Evolutionary conservation across 2,797 vertebrate genomes (phyloP), one percentile per base, ranked within the genome.

Genomic region (Crax fasciolata): DNA sequence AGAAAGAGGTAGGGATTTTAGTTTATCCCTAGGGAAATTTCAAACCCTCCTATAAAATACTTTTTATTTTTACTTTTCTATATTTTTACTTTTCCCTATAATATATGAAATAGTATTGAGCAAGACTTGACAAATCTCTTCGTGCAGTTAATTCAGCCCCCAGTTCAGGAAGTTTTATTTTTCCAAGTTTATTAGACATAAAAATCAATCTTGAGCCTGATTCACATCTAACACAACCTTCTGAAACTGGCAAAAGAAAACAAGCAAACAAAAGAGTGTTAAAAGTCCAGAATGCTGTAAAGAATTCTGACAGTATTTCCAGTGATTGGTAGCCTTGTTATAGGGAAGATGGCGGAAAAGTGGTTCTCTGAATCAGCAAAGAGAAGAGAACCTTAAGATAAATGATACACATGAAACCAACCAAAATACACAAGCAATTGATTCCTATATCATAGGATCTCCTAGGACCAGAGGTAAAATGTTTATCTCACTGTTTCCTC

Each of bases 21-120:
- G 25, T 90, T 77, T 83, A 65, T 75, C 85, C 58, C 66, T 25
- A 46, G 55, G 61, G 62, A 91, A 94, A 96, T 87, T 61, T 71
- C 61, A 87, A 89, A 66, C 6, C 24, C 32, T 80, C 65, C 84
- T 75, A 52, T 58, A 68, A 68, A 94, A 89, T 25, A 28, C 11
- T 67, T 75, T 82, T 84, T 63, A 58, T 11, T 84, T 82, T 66
- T 70, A n/a, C 25, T 32, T 68, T 59, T 70, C 2, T 5, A 46
- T 86, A 71, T 35, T 80, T 81, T 89, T 67, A 71, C 58, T 44
- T 93, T 43, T 57, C 35, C 32, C 13, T 74, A 39, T 75, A 89
- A 74, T 52, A 74, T 41, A 90, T 55, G 55, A 90, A 96, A 93
- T 79, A 76, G 54, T 66, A 67, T 67, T 62, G 82, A 78, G 38